These are phyloP conservation scores for Maniola jurtina DNA, from an alignment of 1,140 invertebrate genomes.

Conservation along the genomic window DNA sequence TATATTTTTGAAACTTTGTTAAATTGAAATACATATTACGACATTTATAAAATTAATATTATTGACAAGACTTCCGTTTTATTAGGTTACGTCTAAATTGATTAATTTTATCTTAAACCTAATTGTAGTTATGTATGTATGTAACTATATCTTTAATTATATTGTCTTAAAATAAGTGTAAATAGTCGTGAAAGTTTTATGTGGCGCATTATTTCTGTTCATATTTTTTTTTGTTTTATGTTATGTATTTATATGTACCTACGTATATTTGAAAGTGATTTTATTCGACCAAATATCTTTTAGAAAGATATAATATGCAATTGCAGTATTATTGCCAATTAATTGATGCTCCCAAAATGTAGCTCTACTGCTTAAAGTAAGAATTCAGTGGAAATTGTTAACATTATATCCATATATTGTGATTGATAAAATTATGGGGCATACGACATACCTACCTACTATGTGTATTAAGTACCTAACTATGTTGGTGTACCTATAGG, in stretches of 20 bases:
- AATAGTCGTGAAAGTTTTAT: slow-evolving; percentile 76
- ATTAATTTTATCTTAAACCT: slow-evolving; percentile 70
- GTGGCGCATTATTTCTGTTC: slow-evolving; percentile 75
- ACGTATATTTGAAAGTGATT: slow-evolving; percentile 47
- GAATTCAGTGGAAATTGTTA: no score
- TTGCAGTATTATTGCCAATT: no score
- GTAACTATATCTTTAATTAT: slow-evolving; percentile 75
- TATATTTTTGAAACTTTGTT: slow-evolving; percentile 21
- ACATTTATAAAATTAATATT: slow-evolving; percentile 33
- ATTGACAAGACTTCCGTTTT: slow-evolving; percentile 61
- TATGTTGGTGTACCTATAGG: no score
- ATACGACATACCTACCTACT: no score
- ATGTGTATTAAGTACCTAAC: no score
- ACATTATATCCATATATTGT: no score
- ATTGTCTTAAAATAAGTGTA: slow-evolving; percentile 71
- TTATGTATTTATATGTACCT: slow-evolving; percentile 72
- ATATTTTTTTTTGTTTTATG: slow-evolving; percentile 70
- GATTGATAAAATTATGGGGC: no score
- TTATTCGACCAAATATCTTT: slow-evolving; percentile 31
- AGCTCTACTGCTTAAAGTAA: no score
- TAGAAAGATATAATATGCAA: background rate
- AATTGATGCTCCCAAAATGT: no score
- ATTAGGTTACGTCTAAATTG: slow-evolving; percentile 52
- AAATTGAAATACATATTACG: slow-evolving; percentile 19
- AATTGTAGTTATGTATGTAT: slow-evolving; percentile 73